phyloP scores from a whole-genome alignment of 1,140 invertebrate species.

The Papilio dardanus region DNA sequence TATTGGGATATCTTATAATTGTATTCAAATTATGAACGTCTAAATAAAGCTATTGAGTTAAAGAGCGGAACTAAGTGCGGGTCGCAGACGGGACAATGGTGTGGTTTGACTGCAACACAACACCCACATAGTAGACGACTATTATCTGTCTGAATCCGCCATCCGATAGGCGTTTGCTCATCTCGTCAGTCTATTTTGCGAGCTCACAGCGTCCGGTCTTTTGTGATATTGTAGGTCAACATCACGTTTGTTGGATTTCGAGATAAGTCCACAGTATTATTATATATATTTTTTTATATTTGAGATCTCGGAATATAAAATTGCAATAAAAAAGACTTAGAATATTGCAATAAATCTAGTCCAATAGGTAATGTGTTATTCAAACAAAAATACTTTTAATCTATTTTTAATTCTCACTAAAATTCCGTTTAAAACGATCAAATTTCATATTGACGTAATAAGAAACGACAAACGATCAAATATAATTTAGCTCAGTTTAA shows the following conservation, averaged over 20 bases:
- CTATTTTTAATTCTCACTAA: no score
- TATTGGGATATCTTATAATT: neutral
- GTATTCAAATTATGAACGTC: slow-evolving; percentile 38
- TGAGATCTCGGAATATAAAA: neutral
- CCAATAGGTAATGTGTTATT: no score
- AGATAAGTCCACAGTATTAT: neutral
- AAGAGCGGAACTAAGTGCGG: slow-evolving; percentile 68
- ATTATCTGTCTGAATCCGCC: slow-evolving; percentile 51
- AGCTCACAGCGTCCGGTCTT: slow-evolving; percentile 47
- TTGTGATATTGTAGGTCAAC: slow-evolving; percentile 38
- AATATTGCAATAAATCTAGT: no score
- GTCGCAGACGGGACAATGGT: slow-evolving; percentile 56
- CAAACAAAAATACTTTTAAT: no score
- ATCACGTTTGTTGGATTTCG: neutral
- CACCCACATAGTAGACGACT: slow-evolving; percentile 53
- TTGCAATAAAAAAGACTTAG: no score
- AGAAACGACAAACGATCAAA: no score
- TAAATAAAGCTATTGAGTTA: slow-evolving; percentile 42
- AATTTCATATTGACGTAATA: neutral
- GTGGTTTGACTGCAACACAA: slow-evolving; percentile 70
- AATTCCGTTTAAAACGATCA: neutral
- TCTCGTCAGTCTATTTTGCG: slow-evolving; percentile 37
- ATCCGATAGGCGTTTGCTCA: slow-evolving; percentile 56
- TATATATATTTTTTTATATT: neutral
- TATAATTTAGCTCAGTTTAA: neutral